Evolutionary conservation across 2,113 vertebrate genomes (phyloP), one percentile per base, ranked within the genome.

Genomic region (Neolamprologus tretocephalus): DNA sequence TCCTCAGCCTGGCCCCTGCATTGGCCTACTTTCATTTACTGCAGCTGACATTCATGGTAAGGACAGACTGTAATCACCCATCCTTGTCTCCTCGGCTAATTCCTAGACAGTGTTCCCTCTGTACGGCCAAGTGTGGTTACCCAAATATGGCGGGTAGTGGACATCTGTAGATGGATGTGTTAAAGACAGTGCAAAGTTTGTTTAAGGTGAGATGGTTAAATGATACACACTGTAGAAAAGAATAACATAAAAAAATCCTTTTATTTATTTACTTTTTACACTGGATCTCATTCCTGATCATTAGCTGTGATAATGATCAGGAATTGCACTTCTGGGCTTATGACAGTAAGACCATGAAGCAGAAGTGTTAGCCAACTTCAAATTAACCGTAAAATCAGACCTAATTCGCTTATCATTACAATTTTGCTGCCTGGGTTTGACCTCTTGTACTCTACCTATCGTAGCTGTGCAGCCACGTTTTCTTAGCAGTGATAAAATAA

Each of bases 1-100:
- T 91, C 92, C 92, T 88, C 86, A 33, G 45, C 71, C 13, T 87
- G 91, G 85, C 79, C 87, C 17, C 89, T 33, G 86, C 80, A 31
- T 40, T 73, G 89, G 86, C 87, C 92, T 54, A 86, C 45, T 94
- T 90, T 83, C 14, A 79, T 79, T 54, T 35, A 26, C 53, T 55
- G 79, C 86, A 84, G 45, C 45, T 42, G 83, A 35, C 73, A 57
- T 82, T 51, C 83, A 86, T 54, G 13, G 63, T 19, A 19, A 61
- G 81, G 53, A 90, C 54, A 17, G 55, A 53, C 75, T 66, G 45
- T 78, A 54, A 83, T 83, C 49, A 79, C 51, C 23, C 2, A 5
- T 73, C 45, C 61, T 58, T 51, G 28, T 2, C 61, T 89, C 51
- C 28, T 45, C 68, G 79, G 37, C 49, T 7, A 9, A 12, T 68